phyloP scores from a whole-genome alignment of 1,140 invertebrate genomes.

The Drosophila ohnishii region DNA sequence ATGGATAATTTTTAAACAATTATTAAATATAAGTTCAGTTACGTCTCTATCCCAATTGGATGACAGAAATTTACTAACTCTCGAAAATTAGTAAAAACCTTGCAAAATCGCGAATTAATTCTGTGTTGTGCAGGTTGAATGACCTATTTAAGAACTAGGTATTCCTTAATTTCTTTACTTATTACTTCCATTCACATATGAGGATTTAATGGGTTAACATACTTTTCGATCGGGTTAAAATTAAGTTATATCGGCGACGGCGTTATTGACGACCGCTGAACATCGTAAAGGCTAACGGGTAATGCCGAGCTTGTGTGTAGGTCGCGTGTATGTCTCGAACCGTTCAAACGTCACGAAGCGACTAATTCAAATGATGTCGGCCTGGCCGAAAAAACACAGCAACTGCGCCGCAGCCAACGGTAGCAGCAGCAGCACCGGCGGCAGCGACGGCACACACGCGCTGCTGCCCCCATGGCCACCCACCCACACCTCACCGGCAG shows the following conservation, averaged over 20 bases:
- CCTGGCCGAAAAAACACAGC: slow-evolving; percentile 69
- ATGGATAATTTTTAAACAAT: not conserved
- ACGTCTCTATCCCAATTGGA: not conserved
- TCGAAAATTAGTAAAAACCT: not conserved
- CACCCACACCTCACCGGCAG: slow-evolving; percentile 16
- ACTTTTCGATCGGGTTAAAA: slow-evolving; percentile 27
- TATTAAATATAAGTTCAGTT: not conserved
- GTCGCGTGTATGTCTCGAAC: slow-evolving; percentile 82
- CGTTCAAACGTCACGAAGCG: slow-evolving; percentile 83
- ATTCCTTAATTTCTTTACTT: not conserved
- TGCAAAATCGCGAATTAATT: not conserved
- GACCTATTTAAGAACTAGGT: not conserved
- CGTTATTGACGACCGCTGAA: slow-evolving; percentile 5
- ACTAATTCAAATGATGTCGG: slow-evolving; percentile 83
- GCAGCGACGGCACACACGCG: slow-evolving; percentile 63
- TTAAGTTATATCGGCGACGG: slow-evolving; percentile 46
- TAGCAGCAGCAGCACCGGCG: slow-evolving; percentile 25
- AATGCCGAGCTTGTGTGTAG: slow-evolving; percentile 38
- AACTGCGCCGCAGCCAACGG: slow-evolving; percentile 39
- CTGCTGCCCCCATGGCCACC: slow-evolving; percentile 50
- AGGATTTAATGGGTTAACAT: slow-evolving; percentile 31
- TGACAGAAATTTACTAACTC: not conserved
- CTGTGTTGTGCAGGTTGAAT: not conserved
- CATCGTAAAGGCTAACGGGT: slow-evolving; percentile 43
- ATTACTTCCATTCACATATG: slow-evolving; percentile 34